Percentiles rank a stretch among this genome's conserved stretches.
Evolutionary conservation across 2,113 vertebrate genomes (phyloP).

Genomic region (Psephotus haematonotus): DNA sequence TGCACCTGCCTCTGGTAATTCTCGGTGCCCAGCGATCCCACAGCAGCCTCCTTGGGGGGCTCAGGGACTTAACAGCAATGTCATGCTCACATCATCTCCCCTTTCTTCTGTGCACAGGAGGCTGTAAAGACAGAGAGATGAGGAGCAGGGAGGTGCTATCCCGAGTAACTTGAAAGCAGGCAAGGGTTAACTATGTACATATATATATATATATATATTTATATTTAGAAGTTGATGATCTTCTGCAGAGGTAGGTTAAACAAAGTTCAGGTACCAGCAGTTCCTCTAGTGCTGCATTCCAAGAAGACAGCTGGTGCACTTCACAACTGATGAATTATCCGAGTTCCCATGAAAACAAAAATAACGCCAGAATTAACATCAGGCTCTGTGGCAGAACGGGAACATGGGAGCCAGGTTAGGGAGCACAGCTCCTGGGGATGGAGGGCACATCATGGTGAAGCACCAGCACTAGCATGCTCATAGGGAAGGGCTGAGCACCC

Average conservation of each 20-base stretch:
- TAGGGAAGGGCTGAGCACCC: accelerated
- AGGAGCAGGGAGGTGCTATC: not conserved
- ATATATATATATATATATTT: too few relatives aligned
- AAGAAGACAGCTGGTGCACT: not conserved
- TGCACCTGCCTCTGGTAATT: not conserved
- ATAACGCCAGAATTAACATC: not conserved
- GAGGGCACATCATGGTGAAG: accelerated
- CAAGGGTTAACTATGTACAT: not conserved
- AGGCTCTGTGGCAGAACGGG: accelerated
- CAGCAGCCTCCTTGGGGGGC: not conserved
- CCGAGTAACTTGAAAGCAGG: not conserved
- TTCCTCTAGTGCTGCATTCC: not conserved
- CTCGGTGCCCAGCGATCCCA: accelerated
- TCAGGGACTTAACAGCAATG: not conserved
- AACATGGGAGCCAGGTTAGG: not conserved
- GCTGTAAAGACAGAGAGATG: not conserved
- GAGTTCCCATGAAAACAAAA: not conserved
- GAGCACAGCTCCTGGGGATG: not conserved
- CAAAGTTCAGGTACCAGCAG: not conserved
- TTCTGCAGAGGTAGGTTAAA: not conserved
- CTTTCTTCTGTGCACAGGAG: not conserved
- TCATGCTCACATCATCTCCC: not conserved
- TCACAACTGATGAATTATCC: not conserved
- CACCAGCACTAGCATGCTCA: accelerated
- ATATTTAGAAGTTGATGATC: not conserved